A percentile compares a stretch with the other conserved stretches of the same genome.
These are phyloP conservation scores for Cheiracanthium punctorium DNA, from an alignment of 2,888 invertebrate genomes.

Conservation along the genomic window DNA sequence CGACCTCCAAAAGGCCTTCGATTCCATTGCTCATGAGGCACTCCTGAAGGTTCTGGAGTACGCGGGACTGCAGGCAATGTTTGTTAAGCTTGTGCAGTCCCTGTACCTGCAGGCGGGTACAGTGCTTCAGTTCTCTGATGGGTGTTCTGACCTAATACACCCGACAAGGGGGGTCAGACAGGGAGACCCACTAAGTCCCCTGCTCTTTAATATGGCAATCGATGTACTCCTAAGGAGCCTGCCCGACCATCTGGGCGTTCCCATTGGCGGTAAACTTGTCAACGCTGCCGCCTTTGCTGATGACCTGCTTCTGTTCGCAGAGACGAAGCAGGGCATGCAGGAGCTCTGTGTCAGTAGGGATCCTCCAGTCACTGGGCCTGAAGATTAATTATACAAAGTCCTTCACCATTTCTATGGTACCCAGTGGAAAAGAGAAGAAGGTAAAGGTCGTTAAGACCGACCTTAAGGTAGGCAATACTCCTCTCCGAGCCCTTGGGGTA, in stretches of 20 bases:
- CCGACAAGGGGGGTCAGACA: background rate
- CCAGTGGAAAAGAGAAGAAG: background rate
- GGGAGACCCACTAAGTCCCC: background rate
- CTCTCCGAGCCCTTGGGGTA: background rate
- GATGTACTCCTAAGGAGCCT: background rate
- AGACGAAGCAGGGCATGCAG: background rate
- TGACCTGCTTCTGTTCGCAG: background rate
- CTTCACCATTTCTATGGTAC: background rate
- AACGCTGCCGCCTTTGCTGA: background rate
- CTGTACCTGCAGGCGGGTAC: too few relatives aligned
- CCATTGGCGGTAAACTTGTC: background rate
- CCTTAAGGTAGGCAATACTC: background rate
- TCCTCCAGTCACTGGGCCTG: background rate
- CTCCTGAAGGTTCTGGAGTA: background rate
- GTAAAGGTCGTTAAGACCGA: background rate
- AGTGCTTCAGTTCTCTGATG: background rate
- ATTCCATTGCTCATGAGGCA: background rate
- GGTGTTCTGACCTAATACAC: background rate
- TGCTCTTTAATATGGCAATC: conserved; percentile 3
- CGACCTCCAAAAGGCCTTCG: conserved; percentile 1
- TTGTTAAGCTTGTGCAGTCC: too few relatives aligned
- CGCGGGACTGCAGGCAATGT: too few relatives aligned
- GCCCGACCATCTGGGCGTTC: background rate
- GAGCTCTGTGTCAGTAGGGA: background rate
- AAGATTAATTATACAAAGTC: background rate